Conservation (phyloP, 2,888 invertebrate species). For the Campoletis raptor region DNA sequence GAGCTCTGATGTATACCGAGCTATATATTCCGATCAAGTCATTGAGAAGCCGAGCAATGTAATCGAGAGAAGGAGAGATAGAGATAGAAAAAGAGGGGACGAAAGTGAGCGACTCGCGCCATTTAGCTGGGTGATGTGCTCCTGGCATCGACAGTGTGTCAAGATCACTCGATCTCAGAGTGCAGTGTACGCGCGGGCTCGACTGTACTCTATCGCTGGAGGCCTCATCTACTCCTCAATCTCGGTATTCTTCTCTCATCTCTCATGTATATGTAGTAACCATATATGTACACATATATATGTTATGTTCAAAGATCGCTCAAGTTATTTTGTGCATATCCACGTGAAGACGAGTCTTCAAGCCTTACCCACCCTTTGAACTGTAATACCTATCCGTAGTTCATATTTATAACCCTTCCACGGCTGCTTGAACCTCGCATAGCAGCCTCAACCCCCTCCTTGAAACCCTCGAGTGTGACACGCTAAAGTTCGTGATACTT, state of each 20-base stretch:
- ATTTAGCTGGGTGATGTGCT: slow-evolving; percentile 76
- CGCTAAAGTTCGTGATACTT: slow-evolving; percentile 54
- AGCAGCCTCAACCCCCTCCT: slow-evolving; percentile 27
- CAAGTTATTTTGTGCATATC: slow-evolving; percentile 39
- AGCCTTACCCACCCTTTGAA: slow-evolving; percentile 19
- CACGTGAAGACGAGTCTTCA: slow-evolving; percentile 29
- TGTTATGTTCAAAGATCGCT: slow-evolving; percentile 28
- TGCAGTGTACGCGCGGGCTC: slow-evolving; percentile 60
- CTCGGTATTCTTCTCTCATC: slow-evolving; percentile 56
- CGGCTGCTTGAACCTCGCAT: slow-evolving; percentile 35
- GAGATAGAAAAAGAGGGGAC: slow-evolving; percentile 47
- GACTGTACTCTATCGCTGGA: slow-evolving; percentile 62
- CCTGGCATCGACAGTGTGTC: slow-evolving; percentile 79
- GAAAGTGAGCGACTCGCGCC: slow-evolving; percentile 61
- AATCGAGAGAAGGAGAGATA: slow-evolving; percentile 45
- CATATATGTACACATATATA: not conserved
- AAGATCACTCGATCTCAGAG: slow-evolving; percentile 78
- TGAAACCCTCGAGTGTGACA: slow-evolving; percentile 48
- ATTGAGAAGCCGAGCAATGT: slow-evolving; percentile 50
- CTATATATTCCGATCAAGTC: slow-evolving; percentile 39
- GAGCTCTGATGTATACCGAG: slow-evolving; percentile 20
- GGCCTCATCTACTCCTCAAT: slow-evolving; percentile 64
- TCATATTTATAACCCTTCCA: slow-evolving; percentile 37
- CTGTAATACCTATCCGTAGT: slow-evolving; percentile 10
- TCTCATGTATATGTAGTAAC: not conserved